phyloP scores from a whole-genome alignment of 2,888 invertebrate genomes.

The Sarcophaga subvicina region DNA sequence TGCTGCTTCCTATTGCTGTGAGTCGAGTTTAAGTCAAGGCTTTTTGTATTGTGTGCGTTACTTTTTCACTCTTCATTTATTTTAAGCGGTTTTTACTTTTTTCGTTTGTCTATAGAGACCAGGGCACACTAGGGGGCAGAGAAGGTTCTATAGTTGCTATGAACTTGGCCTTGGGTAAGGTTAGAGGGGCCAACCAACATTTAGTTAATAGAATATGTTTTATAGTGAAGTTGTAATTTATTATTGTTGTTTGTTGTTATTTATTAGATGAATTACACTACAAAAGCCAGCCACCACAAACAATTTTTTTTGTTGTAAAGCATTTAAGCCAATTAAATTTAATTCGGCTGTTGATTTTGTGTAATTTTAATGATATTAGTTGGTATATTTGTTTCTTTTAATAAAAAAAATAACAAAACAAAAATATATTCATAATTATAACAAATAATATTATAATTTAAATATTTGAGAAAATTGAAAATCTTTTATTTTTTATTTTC shows the following conservation, averaged over 20 bases:
- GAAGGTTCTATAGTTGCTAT: conserved; percentile 37
- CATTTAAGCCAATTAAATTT: conserved; percentile 34
- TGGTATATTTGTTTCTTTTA: not conserved
- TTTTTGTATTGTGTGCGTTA: not conserved
- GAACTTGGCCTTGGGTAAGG: conserved; percentile 61
- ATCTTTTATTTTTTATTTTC: too few species aligned
- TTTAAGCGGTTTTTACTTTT: not conserved
- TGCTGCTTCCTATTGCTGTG: not conserved
- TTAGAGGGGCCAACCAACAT: conserved; percentile 33
- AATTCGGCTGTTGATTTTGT: conserved; percentile 14
- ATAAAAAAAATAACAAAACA: too few species aligned
- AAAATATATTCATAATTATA: too few species aligned
- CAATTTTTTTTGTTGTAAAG: conserved; percentile 12
- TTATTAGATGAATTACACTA: conserved; percentile 34
- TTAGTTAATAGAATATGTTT: conserved; percentile 39
- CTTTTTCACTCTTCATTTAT: not conserved
- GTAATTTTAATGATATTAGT: not conserved
- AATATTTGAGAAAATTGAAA: too few species aligned
- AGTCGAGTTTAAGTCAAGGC: conserved; percentile 16
- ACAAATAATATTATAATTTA: too few species aligned
- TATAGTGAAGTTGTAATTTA: not conserved
- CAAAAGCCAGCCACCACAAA: not conserved
- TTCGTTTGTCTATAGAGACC: conserved; percentile 1
- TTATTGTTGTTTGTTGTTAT: not conserved
- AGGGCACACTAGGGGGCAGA: not conserved